Evolutionary conservation across 2,797 vertebrate genomes (phyloP).

Genomic region (Dipus sagitta): DNA sequence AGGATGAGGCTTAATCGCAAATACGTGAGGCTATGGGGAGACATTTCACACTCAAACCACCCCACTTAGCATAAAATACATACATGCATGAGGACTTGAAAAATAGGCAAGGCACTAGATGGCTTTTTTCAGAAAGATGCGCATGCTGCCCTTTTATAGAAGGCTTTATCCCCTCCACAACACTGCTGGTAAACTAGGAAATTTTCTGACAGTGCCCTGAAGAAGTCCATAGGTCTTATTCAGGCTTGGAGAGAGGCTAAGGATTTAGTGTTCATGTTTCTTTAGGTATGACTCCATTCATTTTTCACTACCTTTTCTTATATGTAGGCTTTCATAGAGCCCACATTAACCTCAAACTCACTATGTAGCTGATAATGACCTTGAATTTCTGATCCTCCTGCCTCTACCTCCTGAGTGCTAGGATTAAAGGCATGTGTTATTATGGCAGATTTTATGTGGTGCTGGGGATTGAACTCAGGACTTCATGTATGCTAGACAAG

Average conservation of each 20-base stretch:
- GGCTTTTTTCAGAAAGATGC: neutral
- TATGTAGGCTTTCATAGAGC: neutral
- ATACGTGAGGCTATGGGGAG: too few species aligned
- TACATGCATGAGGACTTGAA: too few species aligned
- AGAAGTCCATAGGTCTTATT: slow-evolving; percentile 12
- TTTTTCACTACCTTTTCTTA: too few species aligned
- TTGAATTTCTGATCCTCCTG: neutral
- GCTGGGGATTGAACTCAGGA: neutral
- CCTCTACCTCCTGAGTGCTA: too few species aligned
- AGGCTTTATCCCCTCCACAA: neutral
- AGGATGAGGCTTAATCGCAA: too few species aligned
- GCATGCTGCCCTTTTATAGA: neutral
- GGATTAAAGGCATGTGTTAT: neutral
- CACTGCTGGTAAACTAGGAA: neutral
- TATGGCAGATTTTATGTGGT: neutral
- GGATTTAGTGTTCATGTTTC: neutral
- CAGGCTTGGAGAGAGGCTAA: neutral
- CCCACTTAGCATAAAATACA: too few species aligned
- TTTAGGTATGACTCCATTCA: neutral
- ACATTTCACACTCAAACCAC: too few species aligned
- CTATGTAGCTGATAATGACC: neutral
- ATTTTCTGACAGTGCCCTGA: slow-evolving; percentile 8
- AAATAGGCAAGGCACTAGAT: neutral
- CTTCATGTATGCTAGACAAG: neutral
- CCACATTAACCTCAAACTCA: neutral